A percentile compares a stretch with the other conserved stretches of the same genome.
These are phyloP conservation scores for Sula dactylatra DNA, from an alignment of 2,113 vertebrate species.

Conservation along the genomic window DNA sequence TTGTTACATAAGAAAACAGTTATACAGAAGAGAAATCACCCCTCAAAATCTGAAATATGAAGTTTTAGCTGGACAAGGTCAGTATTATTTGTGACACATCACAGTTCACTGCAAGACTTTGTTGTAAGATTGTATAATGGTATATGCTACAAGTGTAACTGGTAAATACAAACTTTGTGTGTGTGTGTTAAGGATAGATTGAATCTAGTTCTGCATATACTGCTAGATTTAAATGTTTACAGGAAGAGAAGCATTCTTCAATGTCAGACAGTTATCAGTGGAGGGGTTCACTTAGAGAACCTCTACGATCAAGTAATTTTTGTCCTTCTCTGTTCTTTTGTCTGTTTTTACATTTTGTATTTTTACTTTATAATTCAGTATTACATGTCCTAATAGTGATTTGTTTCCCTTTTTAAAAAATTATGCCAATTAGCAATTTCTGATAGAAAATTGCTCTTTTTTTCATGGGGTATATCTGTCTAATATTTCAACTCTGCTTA, in stretches of 20 bases:
- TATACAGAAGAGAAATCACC: background rate
- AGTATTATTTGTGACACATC: background rate
- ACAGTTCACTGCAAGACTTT: background rate
- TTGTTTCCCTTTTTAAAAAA: background rate
- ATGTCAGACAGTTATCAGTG: background rate
- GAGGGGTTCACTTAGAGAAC: background rate
- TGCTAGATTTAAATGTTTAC: background rate
- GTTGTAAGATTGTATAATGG: rapidly evolving
- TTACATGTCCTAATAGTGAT: background rate
- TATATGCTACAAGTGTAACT: no score
- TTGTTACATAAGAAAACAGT: background rate
- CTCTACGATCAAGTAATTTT: background rate
- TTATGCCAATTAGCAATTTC: background rate
- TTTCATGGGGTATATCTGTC: background rate
- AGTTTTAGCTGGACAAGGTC: background rate
- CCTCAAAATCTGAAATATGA: rapidly evolving
- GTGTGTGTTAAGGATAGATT: background rate
- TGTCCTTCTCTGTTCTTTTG: background rate
- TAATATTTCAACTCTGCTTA: background rate
- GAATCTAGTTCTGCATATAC: background rate
- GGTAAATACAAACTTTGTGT: background rate
- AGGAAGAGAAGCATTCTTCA: background rate
- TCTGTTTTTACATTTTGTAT: background rate
- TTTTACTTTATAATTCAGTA: background rate
- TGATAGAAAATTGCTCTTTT: background rate